phyloP scores from a whole-genome alignment of 2,113 vertebrate species.

The Cygnus atratus region DNA sequence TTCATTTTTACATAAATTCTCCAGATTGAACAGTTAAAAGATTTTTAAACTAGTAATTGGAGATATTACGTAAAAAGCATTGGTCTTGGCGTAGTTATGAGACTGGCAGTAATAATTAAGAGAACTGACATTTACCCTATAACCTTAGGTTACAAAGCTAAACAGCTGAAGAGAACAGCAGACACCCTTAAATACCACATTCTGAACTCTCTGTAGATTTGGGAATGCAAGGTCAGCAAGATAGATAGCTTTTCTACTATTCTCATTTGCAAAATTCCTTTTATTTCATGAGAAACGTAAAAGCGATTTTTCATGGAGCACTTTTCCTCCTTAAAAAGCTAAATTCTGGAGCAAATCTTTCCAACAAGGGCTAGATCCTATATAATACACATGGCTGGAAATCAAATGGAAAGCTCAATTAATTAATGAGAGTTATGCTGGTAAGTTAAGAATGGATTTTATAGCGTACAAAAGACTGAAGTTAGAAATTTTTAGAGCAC shows the following conservation, averaged over 20 bases:
- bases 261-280: background rate
- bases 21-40: background rate
- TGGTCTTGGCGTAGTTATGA: background rate
- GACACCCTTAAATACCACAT: background rate
- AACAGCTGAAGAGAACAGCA: background rate
- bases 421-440: background rate
- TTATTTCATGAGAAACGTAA: background rate
- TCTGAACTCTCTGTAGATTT: background rate
- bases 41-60: background rate
- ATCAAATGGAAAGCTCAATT: background rate
- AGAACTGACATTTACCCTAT: background rate
- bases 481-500: background rate
- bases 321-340: background rate
- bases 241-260: rapidly evolving
- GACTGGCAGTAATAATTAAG: background rate
- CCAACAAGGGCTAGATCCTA: background rate
- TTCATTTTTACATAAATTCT: background rate
- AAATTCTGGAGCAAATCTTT: background rate
- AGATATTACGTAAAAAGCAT: background rate
- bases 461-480: background rate
- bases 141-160: background rate
- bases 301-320: background rate
- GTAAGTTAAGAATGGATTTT: background rate
- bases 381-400: background rate
- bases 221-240: background rate